Base-by-base conservation (phyloP, 2,888 invertebrate genomes). In the Lomographa bimaculata region DNA sequence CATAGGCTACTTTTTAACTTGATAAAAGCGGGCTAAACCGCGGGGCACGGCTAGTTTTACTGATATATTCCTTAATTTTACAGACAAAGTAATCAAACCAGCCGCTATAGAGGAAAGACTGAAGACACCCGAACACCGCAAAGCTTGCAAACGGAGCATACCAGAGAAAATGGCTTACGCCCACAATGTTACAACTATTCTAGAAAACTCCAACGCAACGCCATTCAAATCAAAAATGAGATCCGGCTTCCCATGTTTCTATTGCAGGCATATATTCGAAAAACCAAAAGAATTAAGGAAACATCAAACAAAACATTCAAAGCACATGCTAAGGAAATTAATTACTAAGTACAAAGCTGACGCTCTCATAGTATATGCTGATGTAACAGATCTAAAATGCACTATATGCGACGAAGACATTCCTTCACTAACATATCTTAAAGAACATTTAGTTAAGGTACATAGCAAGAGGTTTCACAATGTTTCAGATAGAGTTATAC, bases 211-310 rank as follows among this genome's bases (percentile, higher is more conserved):
- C 0, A 85, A 79, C 36, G 66, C 71, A 0, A 77, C 76, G 0
- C 80, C 81, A 0, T 86, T 86, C 47, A 72, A 72, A 38, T 77
- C 79, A 34, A 76, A 74, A 34, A 79, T 68, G 5, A 42, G 79
- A 0, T 50, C 27, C 0, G 85, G 86, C 0, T 78, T 76, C 47
- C 86, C 85, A 0, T 86, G 86, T 32, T 84, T 81, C 52, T 86
- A 77, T 43, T 86, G 86, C 46, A 58, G 77, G 7, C 63, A 59
- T 0, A 44, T 73, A 2, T 79, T 64, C 26, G 77, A 79, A 3
- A 69, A 71, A 5, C 46, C 80, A 0, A 60, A 71, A 1, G 58
- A 51, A 18, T 29, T 86, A 0, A 57, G 54, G 18, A 66, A 72
- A 37, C 53, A 57, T 2, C 81, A 83, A 19, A 66, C 67, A 4